Evolutionary conservation across 2,797 vertebrate genomes (phyloP), one percentile per base, ranked within the genome.

Genomic region (Tokudaia tokunoshimensis): DNA sequence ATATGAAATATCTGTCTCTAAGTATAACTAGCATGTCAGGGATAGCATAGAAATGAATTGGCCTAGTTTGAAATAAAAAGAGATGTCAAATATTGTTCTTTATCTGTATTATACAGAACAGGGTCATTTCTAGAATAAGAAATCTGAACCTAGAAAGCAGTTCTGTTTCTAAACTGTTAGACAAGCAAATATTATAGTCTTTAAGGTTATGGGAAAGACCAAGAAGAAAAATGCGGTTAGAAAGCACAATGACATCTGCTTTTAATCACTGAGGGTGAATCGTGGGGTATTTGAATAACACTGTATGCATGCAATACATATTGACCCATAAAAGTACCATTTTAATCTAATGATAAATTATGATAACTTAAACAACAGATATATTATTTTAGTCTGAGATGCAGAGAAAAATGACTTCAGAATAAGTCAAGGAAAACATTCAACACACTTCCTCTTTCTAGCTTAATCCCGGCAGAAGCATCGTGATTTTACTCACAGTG

Each of bases 191-290:
- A 75, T 61, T 90, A 14, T 82, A 63, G 9, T 37, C 6, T 29
- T 47, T 81, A 37, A 89, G 0, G 4, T 92, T 89, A 95, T 41
- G 12, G 3, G 13, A 72, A 67, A 72, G 20, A 91, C 24, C 26
- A 95, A 75, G 41, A 89, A n/a, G 72, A 92, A 95, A 96, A 79
- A 76, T 57, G 50, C 1, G 63, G 9, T 57, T 61, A 61, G 83
- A 44, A 12, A n/a, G 34, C 12, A 31, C 8, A 19, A 70, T 31
- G 61, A 47, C 24, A 72, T 29, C 7, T 65, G 19, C n/a, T 83
- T 94, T 95, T 31, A 84, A 85, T 59, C 15, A 84, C 34, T 3
- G 50, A 86, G 96, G 55, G 10, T 57, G 61, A 95, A 94, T 75
- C 44, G 5, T 15, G 78, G 57, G 52, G 24, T 41, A 52, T 12